These are phyloP conservation scores for Eupithecia pulchellata DNA, from an alignment of 2,888 invertebrate genomes.

Conservation along the genomic window DNA sequence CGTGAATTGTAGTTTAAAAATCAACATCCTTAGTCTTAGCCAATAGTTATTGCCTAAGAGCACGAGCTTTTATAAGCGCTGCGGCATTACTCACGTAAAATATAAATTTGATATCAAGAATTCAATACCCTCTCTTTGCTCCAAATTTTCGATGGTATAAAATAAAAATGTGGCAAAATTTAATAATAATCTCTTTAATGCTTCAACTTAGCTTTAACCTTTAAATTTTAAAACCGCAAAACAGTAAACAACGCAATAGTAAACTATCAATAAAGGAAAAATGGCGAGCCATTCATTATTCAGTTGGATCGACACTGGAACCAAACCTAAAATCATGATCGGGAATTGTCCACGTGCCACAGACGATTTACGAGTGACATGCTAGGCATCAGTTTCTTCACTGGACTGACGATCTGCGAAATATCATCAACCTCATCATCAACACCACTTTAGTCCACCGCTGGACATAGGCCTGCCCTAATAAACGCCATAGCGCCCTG, in stretches of 20 bases:
- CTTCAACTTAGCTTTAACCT: no score
- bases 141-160: no score
- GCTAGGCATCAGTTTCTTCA: not conserved
- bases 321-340: conserved; percentile 59
- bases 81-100: not conserved
- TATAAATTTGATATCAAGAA: no score
- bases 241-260: not conserved
- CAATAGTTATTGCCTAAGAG: not conserved
- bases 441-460: no score
- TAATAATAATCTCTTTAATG: no score
- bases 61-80: not conserved
- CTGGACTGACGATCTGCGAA: not conserved
- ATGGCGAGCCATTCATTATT: conserved; percentile 8
- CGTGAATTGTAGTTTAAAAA: no score
- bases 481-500: no score
- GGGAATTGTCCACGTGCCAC: conserved; percentile 48
- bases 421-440: not conserved
- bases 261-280: not conserved
- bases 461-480: no score
- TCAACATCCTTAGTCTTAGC: no score
- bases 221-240: no score
- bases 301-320: conserved; percentile 44
- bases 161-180: no score
- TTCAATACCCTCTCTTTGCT: no score
- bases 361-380: conserved; percentile 9